A percentile compares a stretch with the other conserved stretches of the same genome.
Conservation (phyloP, 1,140 invertebrate species). For the Whitmania pigra region DNA sequence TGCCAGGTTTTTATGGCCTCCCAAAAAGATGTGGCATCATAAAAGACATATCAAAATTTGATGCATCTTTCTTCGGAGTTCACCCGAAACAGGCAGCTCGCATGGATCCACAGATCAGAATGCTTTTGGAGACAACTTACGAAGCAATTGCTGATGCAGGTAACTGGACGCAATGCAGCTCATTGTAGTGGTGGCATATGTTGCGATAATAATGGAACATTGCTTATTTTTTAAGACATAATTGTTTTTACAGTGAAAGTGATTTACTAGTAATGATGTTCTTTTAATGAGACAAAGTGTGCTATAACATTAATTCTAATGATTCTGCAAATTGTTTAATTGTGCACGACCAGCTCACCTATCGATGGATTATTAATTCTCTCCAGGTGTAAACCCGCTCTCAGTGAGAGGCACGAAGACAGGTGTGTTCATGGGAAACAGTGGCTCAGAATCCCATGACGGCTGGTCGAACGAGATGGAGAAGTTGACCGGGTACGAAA, state of each 20-base stretch:
- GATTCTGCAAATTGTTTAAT: neutral
- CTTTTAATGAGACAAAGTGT: neutral
- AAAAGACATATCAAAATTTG: slow-evolving; percentile 72
- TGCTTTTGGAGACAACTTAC: slow-evolving; percentile 80
- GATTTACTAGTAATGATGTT: slow-evolving; percentile 6
- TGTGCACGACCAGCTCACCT: slow-evolving; percentile 57
- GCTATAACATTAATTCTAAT: slow-evolving; percentile 21
- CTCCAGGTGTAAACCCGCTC: slow-evolving; percentile 59
- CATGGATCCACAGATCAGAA: slow-evolving; percentile 87
- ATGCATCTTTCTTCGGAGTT: slow-evolving; percentile 84
- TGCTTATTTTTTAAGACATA: neutral
- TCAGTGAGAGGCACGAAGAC: slow-evolving; percentile 68
- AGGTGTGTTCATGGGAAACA: slow-evolving; percentile 79
- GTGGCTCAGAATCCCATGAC: slow-evolving; percentile 70
- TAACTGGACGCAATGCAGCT: slow-evolving; percentile 27
- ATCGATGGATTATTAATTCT: slow-evolving; percentile 37
- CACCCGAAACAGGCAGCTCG: slow-evolving; percentile 78
- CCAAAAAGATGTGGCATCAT: slow-evolving; percentile 75
- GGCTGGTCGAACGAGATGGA: slow-evolving; percentile 51
- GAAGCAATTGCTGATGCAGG: slow-evolving; percentile 89
- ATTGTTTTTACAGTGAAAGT: neutral
- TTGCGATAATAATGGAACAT: neutral
- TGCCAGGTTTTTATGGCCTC: slow-evolving; percentile 58
- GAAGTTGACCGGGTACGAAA: slow-evolving; percentile 70
- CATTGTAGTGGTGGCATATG: neutral